These are phyloP conservation scores for Diprion similis DNA, from an alignment of 1,140 invertebrate genomes.

Conservation along the genomic window DNA sequence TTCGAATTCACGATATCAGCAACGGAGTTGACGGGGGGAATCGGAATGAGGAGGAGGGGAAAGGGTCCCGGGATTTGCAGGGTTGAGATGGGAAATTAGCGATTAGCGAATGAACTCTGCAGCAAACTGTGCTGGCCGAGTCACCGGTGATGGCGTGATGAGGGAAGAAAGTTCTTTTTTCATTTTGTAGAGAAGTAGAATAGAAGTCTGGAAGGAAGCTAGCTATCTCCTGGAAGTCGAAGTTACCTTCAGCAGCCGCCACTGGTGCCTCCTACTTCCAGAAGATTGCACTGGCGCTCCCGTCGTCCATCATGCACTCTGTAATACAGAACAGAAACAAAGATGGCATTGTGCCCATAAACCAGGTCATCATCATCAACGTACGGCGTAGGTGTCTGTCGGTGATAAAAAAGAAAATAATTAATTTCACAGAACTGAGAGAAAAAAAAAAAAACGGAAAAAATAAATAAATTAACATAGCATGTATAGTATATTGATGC, in stretches of 20 bases:
- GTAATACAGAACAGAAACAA: slow-evolving; percentile 68
- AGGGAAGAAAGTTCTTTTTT: slow-evolving; percentile 43
- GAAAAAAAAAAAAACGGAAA: neutral
- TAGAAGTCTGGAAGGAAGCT: slow-evolving; percentile 56
- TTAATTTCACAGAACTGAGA: neutral
- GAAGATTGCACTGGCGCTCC: slow-evolving; percentile 66
- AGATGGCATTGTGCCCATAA: slow-evolving; percentile 53
- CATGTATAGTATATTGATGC: no score
- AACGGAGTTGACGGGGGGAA: slow-evolving; percentile 18
- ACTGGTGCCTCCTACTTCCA: slow-evolving; percentile 69
- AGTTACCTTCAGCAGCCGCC: slow-evolving; percentile 66
- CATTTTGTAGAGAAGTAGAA: slow-evolving; percentile 46
- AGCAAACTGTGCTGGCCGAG: slow-evolving; percentile 58
- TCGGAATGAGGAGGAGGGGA: slow-evolving; percentile 22
- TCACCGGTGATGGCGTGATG: slow-evolving; percentile 57
- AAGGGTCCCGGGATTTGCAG: slow-evolving; percentile 20
- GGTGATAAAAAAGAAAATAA: neutral
- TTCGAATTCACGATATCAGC: neutral
- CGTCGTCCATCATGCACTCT: slow-evolving; percentile 69
- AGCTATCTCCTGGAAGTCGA: slow-evolving; percentile 68
- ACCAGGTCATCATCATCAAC: slow-evolving; percentile 40
- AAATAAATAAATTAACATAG: no score
- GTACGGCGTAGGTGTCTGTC: neutral
- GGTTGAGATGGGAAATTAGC: slow-evolving; percentile 47
- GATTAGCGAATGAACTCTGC: slow-evolving; percentile 58